phyloP scores from a whole-genome alignment of 2,797 vertebrate species.

The Tenualosa ilisha region DNA sequence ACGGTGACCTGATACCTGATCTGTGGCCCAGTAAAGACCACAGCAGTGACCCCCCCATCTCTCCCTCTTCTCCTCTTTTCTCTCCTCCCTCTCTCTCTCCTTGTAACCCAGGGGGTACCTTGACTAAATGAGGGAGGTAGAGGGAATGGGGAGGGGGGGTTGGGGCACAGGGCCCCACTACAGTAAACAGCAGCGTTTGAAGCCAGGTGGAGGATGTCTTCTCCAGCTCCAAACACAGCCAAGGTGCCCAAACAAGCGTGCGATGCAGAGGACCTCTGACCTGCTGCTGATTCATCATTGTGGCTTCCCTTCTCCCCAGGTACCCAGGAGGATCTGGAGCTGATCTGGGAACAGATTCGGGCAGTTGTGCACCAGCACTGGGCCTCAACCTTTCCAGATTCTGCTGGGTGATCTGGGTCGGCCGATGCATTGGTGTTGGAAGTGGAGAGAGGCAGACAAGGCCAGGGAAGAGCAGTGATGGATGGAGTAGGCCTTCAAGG shows the following conservation, averaged over 20 bases:
- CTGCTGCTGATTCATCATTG: slow-evolving; percentile 30
- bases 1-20: slow-evolving; percentile 54
- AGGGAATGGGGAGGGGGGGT: slow-evolving; percentile 24
- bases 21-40: slow-evolving; percentile 45
- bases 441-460: background rate
- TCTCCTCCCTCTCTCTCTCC: slow-evolving; percentile 42
- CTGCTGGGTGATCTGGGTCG: too few relatives aligned
- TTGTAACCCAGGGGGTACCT: slow-evolving; percentile 35
- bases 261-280: slow-evolving; percentile 35
- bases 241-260: slow-evolving; percentile 38
- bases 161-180: slow-evolving; percentile 39
- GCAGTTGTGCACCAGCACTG: background rate
- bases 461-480: slow-evolving; percentile 49
- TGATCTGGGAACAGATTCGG: background rate
- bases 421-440: background rate
- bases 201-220: background rate
- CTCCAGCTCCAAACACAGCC: slow-evolving; percentile 35
- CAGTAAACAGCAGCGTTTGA: slow-evolving; percentile 42
- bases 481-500: slow-evolving; percentile 45
- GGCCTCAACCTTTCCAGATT: background rate
- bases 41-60: background rate
- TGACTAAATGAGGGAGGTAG: background rate
- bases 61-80: background rate
- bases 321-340: background rate
- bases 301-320: slow-evolving; percentile 31